These are phyloP conservation scores for Pseudomyrmex concolor DNA, from an alignment of 1,140 invertebrate genomes.

Conservation along the genomic window DNA sequence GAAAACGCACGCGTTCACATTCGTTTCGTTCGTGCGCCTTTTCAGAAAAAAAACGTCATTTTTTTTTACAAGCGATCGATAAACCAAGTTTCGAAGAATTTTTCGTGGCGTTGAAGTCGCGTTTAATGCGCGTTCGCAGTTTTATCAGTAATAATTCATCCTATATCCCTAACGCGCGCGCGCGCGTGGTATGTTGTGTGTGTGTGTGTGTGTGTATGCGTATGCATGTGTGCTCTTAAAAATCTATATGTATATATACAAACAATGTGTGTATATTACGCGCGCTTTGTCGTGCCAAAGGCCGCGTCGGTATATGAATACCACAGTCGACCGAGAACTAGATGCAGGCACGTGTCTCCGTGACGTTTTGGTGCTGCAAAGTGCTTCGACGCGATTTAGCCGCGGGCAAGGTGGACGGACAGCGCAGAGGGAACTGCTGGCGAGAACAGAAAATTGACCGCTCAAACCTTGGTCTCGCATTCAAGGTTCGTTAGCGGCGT, in stretches of 20 bases:
- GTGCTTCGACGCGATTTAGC: conserved; percentile 27
- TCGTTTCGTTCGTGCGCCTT: neutral
- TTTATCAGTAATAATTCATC: conserved; percentile 51
- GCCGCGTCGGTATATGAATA: conserved; percentile 32
- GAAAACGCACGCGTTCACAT: neutral
- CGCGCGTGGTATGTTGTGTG: too few relatives aligned
- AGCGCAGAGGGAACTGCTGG: neutral
- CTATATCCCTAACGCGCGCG: conserved; percentile 63
- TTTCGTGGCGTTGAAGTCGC: neutral
- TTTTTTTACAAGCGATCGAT: too few relatives aligned
- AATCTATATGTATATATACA: conserved; percentile 75
- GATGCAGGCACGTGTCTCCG: conserved; percentile 20
- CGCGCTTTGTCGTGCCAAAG: conserved; percentile 26
- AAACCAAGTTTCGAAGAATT: neutral
- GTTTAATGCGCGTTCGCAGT: conserved; percentile 14
- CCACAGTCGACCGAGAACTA: conserved; percentile 1
- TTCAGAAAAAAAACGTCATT: neutral
- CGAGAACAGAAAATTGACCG: neutral
- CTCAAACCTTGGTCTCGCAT: conserved; percentile 3
- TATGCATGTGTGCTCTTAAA: conserved; percentile 50
- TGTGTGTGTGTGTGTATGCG: too few relatives aligned
- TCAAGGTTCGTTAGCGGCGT: neutral
- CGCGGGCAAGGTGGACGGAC: conserved; percentile 40
- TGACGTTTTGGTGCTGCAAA: conserved; percentile 19
- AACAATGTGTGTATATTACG: conserved; percentile 64